These are phyloP conservation scores for Myoxocephalus aenaeus DNA, from an alignment of 2,797 vertebrate genomes.

Conservation along the genomic window DNA sequence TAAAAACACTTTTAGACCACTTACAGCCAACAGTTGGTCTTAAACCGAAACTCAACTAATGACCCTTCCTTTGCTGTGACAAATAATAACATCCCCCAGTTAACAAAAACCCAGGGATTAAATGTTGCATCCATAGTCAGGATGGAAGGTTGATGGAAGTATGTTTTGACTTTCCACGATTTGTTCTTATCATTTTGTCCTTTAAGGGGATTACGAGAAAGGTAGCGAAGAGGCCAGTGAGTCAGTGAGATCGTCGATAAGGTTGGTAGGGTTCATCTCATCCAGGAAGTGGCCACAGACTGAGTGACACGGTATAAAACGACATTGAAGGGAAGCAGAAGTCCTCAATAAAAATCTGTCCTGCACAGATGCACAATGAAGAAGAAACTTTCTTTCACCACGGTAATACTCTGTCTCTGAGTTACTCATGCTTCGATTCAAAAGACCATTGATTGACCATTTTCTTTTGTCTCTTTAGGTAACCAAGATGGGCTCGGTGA, in stretches of 20 bases:
- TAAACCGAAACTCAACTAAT: constrained; percentile 30
- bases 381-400: constrained; percentile 51
- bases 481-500: constrained; percentile 86
- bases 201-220: constrained; percentile 74
- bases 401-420: constrained; percentile 52
- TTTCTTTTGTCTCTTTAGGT: constrained; percentile 56
- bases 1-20: background rate
- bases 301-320: constrained; percentile 76
- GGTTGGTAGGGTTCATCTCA: constrained; percentile 67
- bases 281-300: constrained; percentile 61
- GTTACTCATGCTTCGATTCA: constrained; percentile 6
- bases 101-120: constrained; percentile 73
- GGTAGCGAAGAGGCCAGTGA: constrained; percentile 52
- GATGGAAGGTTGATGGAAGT: constrained; percentile 53
- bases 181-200: constrained; percentile 64
- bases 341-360: constrained; percentile 44
- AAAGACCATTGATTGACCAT: constrained; percentile 10
- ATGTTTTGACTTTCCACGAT: constrained; percentile 69
- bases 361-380: constrained; percentile 51
- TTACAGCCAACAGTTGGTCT: background rate
- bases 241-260: constrained; percentile 77
- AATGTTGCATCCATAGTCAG: constrained; percentile 61
- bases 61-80: constrained; percentile 39
- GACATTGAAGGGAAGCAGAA: constrained; percentile 8
- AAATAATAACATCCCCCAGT: constrained; percentile 60